phyloP scores from a whole-genome alignment of 2,888 invertebrate species.

The Spodoptera exigua region DNA sequence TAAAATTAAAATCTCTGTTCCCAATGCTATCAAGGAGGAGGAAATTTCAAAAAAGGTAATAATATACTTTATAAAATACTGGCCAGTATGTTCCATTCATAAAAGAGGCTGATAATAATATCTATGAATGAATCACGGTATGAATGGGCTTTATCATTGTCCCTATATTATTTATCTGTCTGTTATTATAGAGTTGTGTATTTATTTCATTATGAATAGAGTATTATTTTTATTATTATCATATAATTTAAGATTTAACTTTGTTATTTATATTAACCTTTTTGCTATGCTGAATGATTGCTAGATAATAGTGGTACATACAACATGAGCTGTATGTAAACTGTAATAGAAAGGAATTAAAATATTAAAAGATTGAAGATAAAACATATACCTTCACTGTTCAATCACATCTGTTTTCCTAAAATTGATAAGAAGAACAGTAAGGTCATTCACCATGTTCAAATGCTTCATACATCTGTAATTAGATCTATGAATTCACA shows the following conservation, averaged over 20 bases:
- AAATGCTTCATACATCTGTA: no score
- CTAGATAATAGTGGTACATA: no score
- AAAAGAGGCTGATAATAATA: constrained; percentile 26
- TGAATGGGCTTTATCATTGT: constrained; percentile 44
- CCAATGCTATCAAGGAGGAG: constrained; percentile 69
- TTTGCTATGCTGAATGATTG: background rate
- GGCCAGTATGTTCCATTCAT: constrained; percentile 25
- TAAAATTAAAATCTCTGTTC: constrained; percentile 14
- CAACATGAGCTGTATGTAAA: no score
- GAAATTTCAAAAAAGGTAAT: constrained; percentile 83
- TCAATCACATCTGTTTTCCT: no score
- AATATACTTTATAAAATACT: background rate
- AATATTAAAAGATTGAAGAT: no score
- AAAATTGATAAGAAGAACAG: no score
- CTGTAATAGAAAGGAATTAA: no score
- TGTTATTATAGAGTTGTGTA: constrained; percentile 26
- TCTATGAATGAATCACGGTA: constrained; percentile 32
- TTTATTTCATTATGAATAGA: constrained; percentile 14
- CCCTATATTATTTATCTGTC: constrained; percentile 33
- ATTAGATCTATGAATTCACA: no score
- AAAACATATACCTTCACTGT: no score
- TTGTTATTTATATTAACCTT: no score
- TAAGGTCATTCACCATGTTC: no score
- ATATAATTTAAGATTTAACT: no score
- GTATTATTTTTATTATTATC: background rate